Conservation (phyloP, 2,797 vertebrate genomes). For the Tolypeutes matacus region DNA sequence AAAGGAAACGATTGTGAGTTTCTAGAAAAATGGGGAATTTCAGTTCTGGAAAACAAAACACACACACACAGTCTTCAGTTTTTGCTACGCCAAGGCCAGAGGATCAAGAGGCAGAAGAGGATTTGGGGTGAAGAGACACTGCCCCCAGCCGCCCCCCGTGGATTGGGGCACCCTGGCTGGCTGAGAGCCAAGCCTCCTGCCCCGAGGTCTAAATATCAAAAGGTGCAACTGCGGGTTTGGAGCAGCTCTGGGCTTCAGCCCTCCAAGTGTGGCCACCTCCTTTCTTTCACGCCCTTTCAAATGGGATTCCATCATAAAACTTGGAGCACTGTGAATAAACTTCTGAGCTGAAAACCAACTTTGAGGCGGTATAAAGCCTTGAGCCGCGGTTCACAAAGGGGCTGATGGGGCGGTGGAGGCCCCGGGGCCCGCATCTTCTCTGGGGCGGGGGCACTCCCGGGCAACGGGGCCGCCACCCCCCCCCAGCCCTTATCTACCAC, state of each 20-base stretch:
- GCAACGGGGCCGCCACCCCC: neutral
- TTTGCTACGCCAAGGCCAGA: neutral
- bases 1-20: neutral
- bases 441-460: neutral
- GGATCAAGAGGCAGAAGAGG: neutral
- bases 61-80: neutral
- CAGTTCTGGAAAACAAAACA: too few relatives aligned
- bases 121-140: neutral
- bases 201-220: neutral
- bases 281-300: neutral
- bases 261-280: neutral
- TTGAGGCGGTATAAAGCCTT: neutral
- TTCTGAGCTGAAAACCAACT: neutral
- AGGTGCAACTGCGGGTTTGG: neutral
- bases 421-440: neutral
- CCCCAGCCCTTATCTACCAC: neutral
- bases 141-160: neutral
- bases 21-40: neutral
- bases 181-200: rapidly evolving
- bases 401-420: neutral
- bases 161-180: neutral
- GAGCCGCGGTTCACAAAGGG: neutral
- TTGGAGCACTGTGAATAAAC: neutral
- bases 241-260: neutral
- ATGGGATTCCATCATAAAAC: slow-evolving; percentile 4